Percentiles rank a stretch among this genome's conserved stretches.
Evolutionary conservation across 2,113 vertebrate genomes (phyloP).

Genomic region (Pseudopipra pipra): DNA sequence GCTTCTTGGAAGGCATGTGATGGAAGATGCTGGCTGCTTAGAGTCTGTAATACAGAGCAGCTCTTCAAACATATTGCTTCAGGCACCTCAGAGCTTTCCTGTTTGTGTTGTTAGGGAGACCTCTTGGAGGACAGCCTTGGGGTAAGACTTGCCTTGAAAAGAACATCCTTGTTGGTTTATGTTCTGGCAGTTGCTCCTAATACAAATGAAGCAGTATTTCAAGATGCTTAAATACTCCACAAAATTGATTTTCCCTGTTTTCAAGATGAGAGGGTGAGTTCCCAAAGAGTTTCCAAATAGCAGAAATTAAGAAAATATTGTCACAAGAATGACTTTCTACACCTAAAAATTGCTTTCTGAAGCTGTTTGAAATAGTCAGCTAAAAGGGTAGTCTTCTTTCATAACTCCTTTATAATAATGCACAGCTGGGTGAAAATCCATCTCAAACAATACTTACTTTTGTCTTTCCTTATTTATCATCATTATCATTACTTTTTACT

Average conservation of each 20-base stretch:
- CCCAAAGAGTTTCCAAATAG: not conserved
- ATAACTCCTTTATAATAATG: not conserved
- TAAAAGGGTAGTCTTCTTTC: conserved; percentile 13
- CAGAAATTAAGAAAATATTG: not conserved
- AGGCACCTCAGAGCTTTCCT: not conserved
- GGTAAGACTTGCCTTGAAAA: not conserved
- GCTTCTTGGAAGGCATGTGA: not conserved
- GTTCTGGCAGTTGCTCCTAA: not conserved
- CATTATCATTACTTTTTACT: conserved; percentile 69
- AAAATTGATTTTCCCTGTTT: not conserved
- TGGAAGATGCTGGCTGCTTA: not conserved
- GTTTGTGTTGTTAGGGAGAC: not conserved
- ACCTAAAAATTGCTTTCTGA: conserved; percentile 15
- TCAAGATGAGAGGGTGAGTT: not conserved
- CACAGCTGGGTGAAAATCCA: conserved; percentile 63
- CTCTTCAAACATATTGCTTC: not conserved
- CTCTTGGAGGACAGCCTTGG: not conserved
- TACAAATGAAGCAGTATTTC: not conserved
- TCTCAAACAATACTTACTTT: conserved; percentile 66
- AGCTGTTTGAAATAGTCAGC: not conserved
- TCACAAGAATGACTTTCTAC: not conserved
- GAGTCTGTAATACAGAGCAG: not conserved
- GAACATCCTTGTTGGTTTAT: not conserved
- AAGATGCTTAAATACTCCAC: not conserved
- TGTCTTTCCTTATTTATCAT: conserved; percentile 69